Percentiles rank a stretch among this genome's conserved stretches.
phyloP scores from a whole-genome alignment of 2,797 vertebrate species.

The Lepilemur ruficaudatus region DNA sequence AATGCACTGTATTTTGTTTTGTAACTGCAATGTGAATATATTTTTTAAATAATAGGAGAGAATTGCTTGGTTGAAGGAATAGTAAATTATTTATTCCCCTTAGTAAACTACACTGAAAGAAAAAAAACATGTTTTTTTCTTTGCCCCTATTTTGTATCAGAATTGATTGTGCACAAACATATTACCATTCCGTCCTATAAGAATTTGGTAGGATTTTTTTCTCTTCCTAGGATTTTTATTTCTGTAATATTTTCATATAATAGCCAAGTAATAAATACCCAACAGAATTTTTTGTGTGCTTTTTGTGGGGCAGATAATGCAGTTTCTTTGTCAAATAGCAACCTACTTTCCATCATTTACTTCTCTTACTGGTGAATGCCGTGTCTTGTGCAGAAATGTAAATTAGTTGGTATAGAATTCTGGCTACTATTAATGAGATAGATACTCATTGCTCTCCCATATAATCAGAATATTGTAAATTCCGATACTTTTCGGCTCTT shows the following conservation, averaged over 20 bases:
- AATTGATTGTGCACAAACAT: conserved; percentile 82
- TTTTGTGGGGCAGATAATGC: conserved; percentile 75
- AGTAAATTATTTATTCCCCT: conserved; percentile 84
- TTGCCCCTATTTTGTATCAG: conserved; percentile 55
- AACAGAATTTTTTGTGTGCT: conserved; percentile 74
- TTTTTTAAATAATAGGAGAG: conserved; percentile 80
- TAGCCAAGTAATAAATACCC: conserved; percentile 83
- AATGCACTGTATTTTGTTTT: conserved; percentile 62
- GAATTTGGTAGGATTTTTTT: conserved; percentile 76
- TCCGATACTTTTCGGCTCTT: neutral
- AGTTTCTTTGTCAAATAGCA: conserved; percentile 79
- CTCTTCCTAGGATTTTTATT: conserved; percentile 82
- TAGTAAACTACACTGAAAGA: conserved; percentile 81
- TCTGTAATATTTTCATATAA: conserved; percentile 85
- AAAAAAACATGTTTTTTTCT: conserved; percentile 68
- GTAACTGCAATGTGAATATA: conserved; percentile 69
- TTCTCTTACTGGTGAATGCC: conserved; percentile 79
- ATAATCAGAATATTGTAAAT: neutral
- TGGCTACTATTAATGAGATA: conserved; percentile 61
- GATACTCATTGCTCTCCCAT: neutral
- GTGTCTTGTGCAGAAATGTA: conserved; percentile 69
- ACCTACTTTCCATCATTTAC: conserved; percentile 78
- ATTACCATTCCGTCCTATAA: conserved; percentile 80
- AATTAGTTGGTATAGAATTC: conserved; percentile 68
- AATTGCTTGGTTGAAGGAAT: conserved; percentile 79